Evolutionary conservation across 2,113 vertebrate genomes (phyloP), one percentile per base, ranked within the genome.

Genomic region (Oryzias curvinotus): DNA sequence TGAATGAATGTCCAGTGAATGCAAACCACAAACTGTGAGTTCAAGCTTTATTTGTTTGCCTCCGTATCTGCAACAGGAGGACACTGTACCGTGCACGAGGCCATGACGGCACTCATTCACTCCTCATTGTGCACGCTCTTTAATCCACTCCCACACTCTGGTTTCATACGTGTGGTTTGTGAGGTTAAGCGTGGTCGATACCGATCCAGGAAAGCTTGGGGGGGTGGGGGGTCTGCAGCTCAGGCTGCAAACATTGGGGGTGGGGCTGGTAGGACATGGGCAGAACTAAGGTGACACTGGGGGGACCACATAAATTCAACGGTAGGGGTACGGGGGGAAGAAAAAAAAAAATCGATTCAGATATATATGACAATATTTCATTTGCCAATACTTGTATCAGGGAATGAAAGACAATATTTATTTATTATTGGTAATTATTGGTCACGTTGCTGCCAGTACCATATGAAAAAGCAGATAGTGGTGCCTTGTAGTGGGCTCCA

Each of bases 201-300:
- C 71, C 19, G 68, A 86, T 82, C 74, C 74, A 75, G 68, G 73
- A 63, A 76, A 78, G 57, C 54, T 4, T 3, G 47, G 5, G n/a
- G 7, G 65, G 56, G 62, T 73, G 61, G 51, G 26, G 47, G 68
- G 62, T 45, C 78, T 12, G 5, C 52, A 10, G 81, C 78, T 86
- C 73, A 65, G 79, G 67, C 78, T 60, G 62, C 72, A 74, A 77
- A 74, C 65, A 25, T 36, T 58, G n/a, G 52, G 74, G 61, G 56
- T 16, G 21, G 75, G 72, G 80, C 83, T 87, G 81, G 61, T 72
- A 57, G 73, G 78, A 81, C 41, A 16, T 12, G 49, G 73, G 8
- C 65, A 82, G 80, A 72, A 71, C 65, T 64, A 49, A 68, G 84
- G 81, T 87, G 85, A 78, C 78, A 85, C 62, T 56, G 64, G 76